Base-by-base conservation (phyloP, 2,888 invertebrate species). In the Andrena praecox region DNA sequence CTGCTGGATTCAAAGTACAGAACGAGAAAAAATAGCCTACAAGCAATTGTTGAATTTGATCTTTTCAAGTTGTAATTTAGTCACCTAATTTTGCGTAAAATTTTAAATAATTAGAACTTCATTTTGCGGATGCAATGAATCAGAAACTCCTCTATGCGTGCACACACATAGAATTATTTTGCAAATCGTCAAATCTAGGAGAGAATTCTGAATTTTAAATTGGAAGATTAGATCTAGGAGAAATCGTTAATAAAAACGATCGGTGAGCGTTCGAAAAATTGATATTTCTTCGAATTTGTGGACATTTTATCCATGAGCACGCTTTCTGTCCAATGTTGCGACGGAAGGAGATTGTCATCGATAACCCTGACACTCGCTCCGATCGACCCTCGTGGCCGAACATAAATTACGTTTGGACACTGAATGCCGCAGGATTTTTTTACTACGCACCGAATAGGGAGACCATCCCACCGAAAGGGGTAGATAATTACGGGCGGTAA, bases 361-460 rank as follows among this genome's bases (percentile, higher is more conserved):
- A 80, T 80, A 80, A 80, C 66, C 74, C 69, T 69, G 33, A 69
- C 66, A 60, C 52, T 59, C 10, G 66, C 24, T 56, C 48, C 66
- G 70, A 79, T 76, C 69, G 69, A 66, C 70, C 75, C 63, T 78
- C 29, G 48, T 42, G 59, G 59, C 60, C 64, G 27, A 59, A 35
- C 75, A 79, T 70, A 76, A 79, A 79, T 79, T 76, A 75, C 6
- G 5, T 31, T 69, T 50, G 35, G 75, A 64, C 79, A 42, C 56
- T 64, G 50, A 69, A 29, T 64, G 27, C 42, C 68, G 56, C 56
- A 59, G 24, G 20, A 64, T 64, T 67, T 62, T 62, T 68, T 70
- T 56, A 68, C 52, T 50, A 4, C 31, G 4, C n/a, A 1, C 16
- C 10, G 29, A 29, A 48, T 16, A 7, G 48, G n/a, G 24, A 16